These are phyloP conservation scores for Thaumetopoea pityocampa DNA, from an alignment of 1,140 invertebrate species.

Conservation along the genomic window DNA sequence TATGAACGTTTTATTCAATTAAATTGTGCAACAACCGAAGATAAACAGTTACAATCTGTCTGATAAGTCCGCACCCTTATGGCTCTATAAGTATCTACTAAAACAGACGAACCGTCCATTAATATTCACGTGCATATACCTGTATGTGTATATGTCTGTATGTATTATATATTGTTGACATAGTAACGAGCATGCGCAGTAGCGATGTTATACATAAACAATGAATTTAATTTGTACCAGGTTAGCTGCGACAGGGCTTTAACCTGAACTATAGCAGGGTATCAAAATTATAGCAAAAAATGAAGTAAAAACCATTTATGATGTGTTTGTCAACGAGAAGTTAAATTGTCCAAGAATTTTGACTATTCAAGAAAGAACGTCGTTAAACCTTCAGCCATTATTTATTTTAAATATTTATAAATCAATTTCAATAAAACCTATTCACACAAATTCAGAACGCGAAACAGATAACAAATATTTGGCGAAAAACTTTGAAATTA, in stretches of 20 bases:
- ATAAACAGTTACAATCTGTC: conserved; percentile 12
- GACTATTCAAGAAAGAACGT: too few species aligned
- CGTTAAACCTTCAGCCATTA: too few species aligned
- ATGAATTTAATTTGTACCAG: conserved; percentile 43
- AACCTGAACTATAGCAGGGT: conserved; percentile 5
- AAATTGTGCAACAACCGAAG: conserved; percentile 6
- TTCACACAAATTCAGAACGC: neutral
- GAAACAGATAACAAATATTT: conserved; percentile 2
- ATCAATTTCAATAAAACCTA: too few species aligned
- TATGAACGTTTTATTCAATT: too few species aligned
- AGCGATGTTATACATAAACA: conserved; percentile 51
- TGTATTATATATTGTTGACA: conserved; percentile 67
- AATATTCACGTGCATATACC: conserved; percentile 9
- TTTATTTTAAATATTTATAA: too few species aligned
- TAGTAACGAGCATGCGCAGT: conserved; percentile 61
- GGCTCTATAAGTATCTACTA: conserved; percentile 3
- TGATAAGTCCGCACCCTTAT: neutral
- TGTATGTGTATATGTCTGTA: conserved; percentile 19
- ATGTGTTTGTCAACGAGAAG: too few species aligned
- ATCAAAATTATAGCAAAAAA: conserved; percentile 7
- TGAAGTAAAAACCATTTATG: conserved; percentile 3
- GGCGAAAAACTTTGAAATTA: conserved; percentile 2
- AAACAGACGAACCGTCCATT: conserved; percentile 4
- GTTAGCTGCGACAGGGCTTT: conserved; percentile 7
- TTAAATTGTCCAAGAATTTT: too few species aligned